Evolutionary conservation across 2,797 vertebrate genomes (phyloP), one percentile per base, ranked within the genome.

Genomic region (Gephyroberyx darwinii): DNA sequence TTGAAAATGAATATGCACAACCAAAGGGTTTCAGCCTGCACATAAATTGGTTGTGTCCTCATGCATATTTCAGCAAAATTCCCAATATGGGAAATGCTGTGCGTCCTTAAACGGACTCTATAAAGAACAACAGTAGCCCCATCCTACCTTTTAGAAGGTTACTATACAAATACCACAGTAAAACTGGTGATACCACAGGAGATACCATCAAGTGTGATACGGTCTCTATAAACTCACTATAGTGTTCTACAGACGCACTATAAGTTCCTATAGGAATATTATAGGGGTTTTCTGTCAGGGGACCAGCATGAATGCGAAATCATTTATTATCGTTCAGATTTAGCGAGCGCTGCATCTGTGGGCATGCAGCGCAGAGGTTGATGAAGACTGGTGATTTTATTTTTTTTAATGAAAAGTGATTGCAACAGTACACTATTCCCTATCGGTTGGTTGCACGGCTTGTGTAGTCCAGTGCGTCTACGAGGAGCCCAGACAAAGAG

Each of bases 401-500:
- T 4, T 22, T 37, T 19, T 2, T 9, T 30, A 45, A 70, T 71
- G 37, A 72, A 43, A 74, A 19, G 51, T 79, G 55, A 39, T 65
- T 54, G 57, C 68, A 74, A 14, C 73, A 77, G 53, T 47, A 20
- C 52, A 52, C 13, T 61, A 12, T 52, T 63, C 43, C 67, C 64
- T 30, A 26, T 35, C 31, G 74, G 50, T 26, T 72, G 56, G 51
- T 54, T 74, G 6, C 75, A 77, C 61, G 66, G 68, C 22, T 45
- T 69, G 71, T 69, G 71, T 69, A 78, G 74, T 68, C 78, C 52
- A n/a, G 78, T 57, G 84, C 71, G 79, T 84, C 82, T 83, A 74
- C 80, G 84, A 83, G 80, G 78, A 74, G 85, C 80, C 50, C 77
- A 79, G 75, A 31, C 82, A 47, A 85, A 77, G 86, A 90, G 82